A percentile compares a stretch with the other conserved stretches of the same genome.
phyloP scores from a whole-genome alignment of 2,888 invertebrate genomes.

The Agrochola litura region DNA sequence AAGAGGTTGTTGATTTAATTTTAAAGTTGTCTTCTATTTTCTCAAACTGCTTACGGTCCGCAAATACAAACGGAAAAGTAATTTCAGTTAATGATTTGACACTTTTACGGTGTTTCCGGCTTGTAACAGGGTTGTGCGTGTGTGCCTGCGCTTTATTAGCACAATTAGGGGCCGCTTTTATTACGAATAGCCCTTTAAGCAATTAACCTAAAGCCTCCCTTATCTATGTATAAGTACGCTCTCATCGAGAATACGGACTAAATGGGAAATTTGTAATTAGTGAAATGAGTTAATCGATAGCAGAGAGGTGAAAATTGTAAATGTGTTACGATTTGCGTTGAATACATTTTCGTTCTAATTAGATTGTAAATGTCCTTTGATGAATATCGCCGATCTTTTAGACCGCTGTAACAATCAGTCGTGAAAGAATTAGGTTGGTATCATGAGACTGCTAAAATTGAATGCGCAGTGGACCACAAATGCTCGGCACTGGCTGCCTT shows the following conservation, averaged over 20 bases:
- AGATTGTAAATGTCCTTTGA: conserved; percentile 27
- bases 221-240: conserved; percentile 60
- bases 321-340: conserved; percentile 50
- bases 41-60: conserved; percentile 55
- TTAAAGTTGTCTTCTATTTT: conserved; percentile 40
- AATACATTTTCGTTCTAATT: conserved; percentile 34
- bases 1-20: conserved; percentile 32
- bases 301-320: conserved; percentile 43
- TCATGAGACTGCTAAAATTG: background rate
- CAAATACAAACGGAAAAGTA: conserved; percentile 76
- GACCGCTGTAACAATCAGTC: conserved; percentile 1
- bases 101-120: conserved; percentile 80
- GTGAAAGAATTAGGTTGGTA: background rate
- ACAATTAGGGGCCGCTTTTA: conserved; percentile 80
- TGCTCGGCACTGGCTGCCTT: too few relatives aligned
- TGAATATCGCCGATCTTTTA: conserved; percentile 15
- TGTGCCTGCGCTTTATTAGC: conserved; percentile 80
- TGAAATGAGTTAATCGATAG: conserved; percentile 53
- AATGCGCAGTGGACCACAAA: too few relatives aligned
- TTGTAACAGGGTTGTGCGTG: conserved; percentile 72
- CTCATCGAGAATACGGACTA: conserved; percentile 47
- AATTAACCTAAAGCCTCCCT: conserved; percentile 74
- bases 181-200: conserved; percentile 80
- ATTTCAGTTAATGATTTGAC: conserved; percentile 85
- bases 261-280: conserved; percentile 59